These are phyloP conservation scores for Catamblyrhynchus diadema DNA, from an alignment of 2,797 vertebrate species.

Conservation along the genomic window DNA sequence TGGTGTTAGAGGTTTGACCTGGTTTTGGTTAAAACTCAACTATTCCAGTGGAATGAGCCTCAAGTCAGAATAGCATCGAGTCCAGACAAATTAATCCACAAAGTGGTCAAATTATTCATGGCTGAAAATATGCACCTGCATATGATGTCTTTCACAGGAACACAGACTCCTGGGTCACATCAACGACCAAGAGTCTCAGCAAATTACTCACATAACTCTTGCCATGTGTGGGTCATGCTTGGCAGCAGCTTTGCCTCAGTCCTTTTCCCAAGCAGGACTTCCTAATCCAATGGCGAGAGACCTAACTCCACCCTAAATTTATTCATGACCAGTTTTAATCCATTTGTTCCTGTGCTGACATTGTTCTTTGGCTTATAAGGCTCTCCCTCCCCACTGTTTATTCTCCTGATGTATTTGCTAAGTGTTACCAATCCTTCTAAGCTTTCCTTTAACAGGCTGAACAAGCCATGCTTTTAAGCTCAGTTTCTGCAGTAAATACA, in stretches of 20 bases:
- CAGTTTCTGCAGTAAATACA: not conserved
- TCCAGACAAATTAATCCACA: not conserved
- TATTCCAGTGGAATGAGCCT: not conserved
- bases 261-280: not conserved
- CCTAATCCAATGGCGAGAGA: not conserved
- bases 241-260: not conserved
- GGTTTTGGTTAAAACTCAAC: not conserved
- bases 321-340: constrained; percentile 23
- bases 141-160: not conserved
- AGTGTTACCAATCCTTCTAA: constrained; percentile 4
- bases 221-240: not conserved
- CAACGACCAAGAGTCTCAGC: not conserved
- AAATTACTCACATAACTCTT: not conserved
- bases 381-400: not conserved
- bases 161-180: not conserved
- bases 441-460: not conserved
- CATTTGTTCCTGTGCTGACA: constrained; percentile 10
- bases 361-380: not conserved
- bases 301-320: not conserved
- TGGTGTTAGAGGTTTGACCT: not conserved
- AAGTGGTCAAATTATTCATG: accelerated
- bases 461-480: not conserved
- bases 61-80: accelerated
- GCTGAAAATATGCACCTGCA: not conserved
- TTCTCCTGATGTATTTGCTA: not conserved